Evolutionary conservation across 2,113 vertebrate species (phyloP).

Genomic region (Tylochromis polylepis): DNA sequence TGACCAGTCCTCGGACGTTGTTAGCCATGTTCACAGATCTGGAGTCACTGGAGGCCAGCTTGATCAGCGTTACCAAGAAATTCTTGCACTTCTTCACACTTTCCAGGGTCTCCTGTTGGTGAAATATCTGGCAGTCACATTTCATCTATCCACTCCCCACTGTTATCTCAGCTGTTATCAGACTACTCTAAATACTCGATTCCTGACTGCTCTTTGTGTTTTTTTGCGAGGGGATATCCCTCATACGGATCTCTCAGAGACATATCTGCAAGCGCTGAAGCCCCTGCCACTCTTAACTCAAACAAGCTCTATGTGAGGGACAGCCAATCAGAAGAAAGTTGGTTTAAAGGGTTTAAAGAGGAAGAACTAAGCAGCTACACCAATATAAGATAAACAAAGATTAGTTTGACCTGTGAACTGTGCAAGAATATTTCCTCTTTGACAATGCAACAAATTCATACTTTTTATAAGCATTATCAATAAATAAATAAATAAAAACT

Average conservation of each 20-base stretch:
- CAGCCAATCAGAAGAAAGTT: neutral
- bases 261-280: neutral
- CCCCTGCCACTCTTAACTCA: neutral
- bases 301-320: neutral
- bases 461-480: neutral
- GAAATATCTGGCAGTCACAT: neutral
- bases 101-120: constrained; percentile 81
- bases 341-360: accelerated
- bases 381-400: neutral
- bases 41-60: constrained; percentile 86
- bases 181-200: neutral
- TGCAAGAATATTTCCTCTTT: neutral
- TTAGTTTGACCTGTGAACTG: neutral
- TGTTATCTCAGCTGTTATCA: neutral
- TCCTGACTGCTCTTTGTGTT: accelerated
- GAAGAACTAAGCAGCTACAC: neutral
- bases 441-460: neutral
- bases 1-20: constrained; percentile 86
- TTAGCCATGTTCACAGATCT: constrained; percentile 83
- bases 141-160: neutral
- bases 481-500: neutral
- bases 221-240: neutral
- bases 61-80: constrained; percentile 92
- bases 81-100: constrained; percentile 98
- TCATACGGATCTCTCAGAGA: neutral